These are phyloP conservation scores for Synergus umbraculus DNA, from an alignment of 2,888 invertebrate genomes.

Conservation along the genomic window DNA sequence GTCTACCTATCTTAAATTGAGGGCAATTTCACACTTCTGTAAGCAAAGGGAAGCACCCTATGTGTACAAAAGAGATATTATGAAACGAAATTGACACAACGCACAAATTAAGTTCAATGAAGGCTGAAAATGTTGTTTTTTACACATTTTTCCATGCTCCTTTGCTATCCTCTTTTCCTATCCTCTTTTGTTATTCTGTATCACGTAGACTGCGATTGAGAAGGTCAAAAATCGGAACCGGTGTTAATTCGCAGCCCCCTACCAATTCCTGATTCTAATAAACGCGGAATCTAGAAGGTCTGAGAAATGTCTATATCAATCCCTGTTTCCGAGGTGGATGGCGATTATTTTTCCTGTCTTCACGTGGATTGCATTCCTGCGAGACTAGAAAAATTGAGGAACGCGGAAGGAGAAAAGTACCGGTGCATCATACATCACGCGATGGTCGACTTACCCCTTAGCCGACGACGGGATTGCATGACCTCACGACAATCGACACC, in stretches of 20 bases:
- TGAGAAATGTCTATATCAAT: neutral
- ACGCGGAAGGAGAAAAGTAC: conserved; percentile 51
- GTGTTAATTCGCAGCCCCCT: neutral
- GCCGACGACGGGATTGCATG: conserved; percentile 48
- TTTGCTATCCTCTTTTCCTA: no score
- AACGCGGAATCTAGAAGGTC: neutral
- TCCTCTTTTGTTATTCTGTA: no score
- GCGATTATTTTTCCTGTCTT: neutral
- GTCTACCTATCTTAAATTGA: neutral
- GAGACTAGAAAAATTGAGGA: conserved; percentile 20
- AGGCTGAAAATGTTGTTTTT: neutral
- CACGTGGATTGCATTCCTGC: neutral
- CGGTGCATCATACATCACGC: conserved; percentile 52
- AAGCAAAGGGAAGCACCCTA: neutral
- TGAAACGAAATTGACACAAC: neutral
- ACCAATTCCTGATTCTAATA: neutral
- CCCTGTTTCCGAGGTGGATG: neutral
- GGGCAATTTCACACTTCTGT: neutral
- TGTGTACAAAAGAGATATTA: neutral
- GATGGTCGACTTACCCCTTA: conserved; percentile 57
- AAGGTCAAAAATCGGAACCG: neutral
- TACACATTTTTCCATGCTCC: neutral
- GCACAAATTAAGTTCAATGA: neutral
- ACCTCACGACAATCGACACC: conserved; percentile 41
- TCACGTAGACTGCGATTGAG: no score